phyloP scores from a whole-genome alignment of 2,113 vertebrate genomes.

The Vulpes lagopus region DNA sequence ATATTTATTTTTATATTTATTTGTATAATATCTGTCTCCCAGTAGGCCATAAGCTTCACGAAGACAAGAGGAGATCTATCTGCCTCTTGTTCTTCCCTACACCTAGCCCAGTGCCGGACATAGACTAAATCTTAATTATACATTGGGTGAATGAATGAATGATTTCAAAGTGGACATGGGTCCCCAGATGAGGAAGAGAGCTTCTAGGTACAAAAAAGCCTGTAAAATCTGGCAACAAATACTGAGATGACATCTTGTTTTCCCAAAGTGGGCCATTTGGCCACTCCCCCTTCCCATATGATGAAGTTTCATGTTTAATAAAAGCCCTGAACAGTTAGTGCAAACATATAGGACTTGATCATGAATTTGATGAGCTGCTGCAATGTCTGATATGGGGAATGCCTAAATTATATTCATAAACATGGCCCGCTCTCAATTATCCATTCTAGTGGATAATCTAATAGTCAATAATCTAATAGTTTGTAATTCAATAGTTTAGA shows the following conservation, averaged over 20 bases:
- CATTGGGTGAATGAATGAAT: slow-evolving; percentile 33
- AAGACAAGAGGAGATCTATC: not conserved
- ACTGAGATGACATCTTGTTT: slow-evolving; percentile 45
- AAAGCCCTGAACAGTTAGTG: slow-evolving; percentile 33
- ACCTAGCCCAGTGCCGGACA: not conserved
- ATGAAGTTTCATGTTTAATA: slow-evolving; percentile 44
- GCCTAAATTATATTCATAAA: not conserved
- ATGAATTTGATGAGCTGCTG: not conserved
- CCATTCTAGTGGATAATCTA: slow-evolving; percentile 45
- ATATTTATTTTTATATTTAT: not conserved
- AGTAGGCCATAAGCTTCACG: not conserved
- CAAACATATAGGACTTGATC: not conserved
- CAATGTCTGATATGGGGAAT: not conserved
- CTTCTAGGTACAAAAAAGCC: not conserved
- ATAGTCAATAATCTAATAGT: slow-evolving; percentile 62
- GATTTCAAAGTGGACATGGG: not conserved
- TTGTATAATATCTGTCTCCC: not conserved
- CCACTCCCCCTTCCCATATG: not conserved
- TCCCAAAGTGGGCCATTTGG: slow-evolving; percentile 24
- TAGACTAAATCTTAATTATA: not conserved
- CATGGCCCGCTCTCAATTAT: not conserved
- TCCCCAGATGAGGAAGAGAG: not conserved
- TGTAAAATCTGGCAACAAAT: not conserved
- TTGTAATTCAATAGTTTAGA: slow-evolving; percentile 51
- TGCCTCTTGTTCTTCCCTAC: not conserved